These are phyloP conservation scores for Tauraco erythrolophus DNA, from an alignment of 2,113 vertebrate species.

Conservation along the genomic window DNA sequence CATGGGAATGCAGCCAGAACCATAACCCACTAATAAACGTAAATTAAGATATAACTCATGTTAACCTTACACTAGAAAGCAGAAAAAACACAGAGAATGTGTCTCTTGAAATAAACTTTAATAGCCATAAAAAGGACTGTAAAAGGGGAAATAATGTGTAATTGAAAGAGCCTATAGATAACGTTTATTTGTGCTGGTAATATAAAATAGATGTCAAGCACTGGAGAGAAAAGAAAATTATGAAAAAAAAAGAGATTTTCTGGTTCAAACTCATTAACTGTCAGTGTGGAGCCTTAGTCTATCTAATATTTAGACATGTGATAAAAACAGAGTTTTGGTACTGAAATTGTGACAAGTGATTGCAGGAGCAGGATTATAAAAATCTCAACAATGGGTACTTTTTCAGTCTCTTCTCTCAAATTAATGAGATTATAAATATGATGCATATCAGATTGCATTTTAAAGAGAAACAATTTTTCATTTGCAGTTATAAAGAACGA, in stretches of 20 bases:
- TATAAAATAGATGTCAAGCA: neutral
- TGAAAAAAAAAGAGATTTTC: neutral
- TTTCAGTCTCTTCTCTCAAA: neutral
- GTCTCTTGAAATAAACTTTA: constrained; percentile 76
- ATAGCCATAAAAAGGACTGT: constrained; percentile 59
- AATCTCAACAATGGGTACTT: neutral
- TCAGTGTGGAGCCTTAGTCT: neutral
- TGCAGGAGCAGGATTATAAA: neutral
- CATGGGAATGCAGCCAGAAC: constrained; percentile 64
- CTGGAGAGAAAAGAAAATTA: neutral
- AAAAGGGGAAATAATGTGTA: constrained; percentile 63
- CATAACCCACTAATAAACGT: constrained; percentile 54
- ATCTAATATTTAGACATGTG: neutral
- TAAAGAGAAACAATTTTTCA: neutral
- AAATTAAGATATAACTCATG: constrained; percentile 67
- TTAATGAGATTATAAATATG: neutral
- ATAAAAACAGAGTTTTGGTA: neutral
- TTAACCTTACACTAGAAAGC: constrained; percentile 70
- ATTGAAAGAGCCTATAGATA: constrained; percentile 9
- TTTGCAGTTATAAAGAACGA: neutral
- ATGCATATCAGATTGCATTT: neutral
- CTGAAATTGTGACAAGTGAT: neutral
- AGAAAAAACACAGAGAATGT: constrained; percentile 1
- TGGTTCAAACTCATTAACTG: neutral
- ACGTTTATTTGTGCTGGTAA: constrained; percentile 34